These are phyloP conservation scores for Odiellus spinosus DNA, from an alignment of 2,888 invertebrate genomes.

Conservation along the genomic window DNA sequence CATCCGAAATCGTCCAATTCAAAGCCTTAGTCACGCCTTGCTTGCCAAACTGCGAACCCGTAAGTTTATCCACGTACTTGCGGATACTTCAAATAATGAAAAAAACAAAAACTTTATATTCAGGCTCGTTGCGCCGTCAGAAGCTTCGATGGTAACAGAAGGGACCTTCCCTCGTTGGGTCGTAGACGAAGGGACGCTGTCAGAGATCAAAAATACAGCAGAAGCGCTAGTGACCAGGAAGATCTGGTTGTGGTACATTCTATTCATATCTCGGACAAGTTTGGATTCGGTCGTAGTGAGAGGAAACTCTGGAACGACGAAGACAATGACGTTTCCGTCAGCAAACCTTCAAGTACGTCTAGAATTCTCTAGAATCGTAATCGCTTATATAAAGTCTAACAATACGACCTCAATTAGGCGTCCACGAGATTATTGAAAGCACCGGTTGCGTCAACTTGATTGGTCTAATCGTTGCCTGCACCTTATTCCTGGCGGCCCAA, in stretches of 20 bases:
- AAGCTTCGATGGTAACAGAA: conserved; percentile 63
- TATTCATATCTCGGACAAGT: conserved; percentile 82
- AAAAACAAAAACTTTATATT: no score
- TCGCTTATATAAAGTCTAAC: no score
- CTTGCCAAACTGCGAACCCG: conserved; percentile 81
- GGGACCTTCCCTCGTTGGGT: conserved; percentile 67
- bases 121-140: conserved; percentile 56
- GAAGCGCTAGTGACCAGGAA: conserved; percentile 33
- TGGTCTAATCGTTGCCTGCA: conserved; percentile 67
- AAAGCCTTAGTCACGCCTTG: conserved; percentile 87
- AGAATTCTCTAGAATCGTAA: no score
- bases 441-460: conserved; percentile 50
- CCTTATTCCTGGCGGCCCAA: conserved; percentile 70
- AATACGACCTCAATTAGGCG: no score
- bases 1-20: conserved; percentile 86
- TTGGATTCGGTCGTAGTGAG: conserved; percentile 33
- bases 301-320: background rate
- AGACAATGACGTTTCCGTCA: background rate
- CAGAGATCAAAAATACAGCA: conserved; percentile 16
- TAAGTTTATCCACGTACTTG: conserved; percentile 28
- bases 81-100: no score
- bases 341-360: no score
- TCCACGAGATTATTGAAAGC: no score
- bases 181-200: conserved; percentile 45
- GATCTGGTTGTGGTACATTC: conserved; percentile 75